A percentile compares a stretch with the other conserved stretches of the same genome.
Evolutionary conservation across 2,113 vertebrate species (phyloP).

Genomic region (Crotalus horridus): DNA sequence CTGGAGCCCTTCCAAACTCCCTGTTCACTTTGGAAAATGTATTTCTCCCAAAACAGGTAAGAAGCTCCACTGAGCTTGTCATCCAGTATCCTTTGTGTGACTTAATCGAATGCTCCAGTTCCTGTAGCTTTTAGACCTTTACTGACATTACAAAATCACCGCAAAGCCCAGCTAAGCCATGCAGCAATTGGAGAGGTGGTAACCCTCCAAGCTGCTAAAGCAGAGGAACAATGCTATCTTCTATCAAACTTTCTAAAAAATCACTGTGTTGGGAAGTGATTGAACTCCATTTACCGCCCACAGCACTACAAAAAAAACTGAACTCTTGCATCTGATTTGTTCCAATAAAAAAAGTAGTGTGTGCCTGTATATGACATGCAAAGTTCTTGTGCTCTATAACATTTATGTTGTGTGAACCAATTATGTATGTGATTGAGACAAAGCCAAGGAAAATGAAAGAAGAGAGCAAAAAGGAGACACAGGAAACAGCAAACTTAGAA

Average conservation of each 20-base stretch:
- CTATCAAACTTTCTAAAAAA: conserved; percentile 12
- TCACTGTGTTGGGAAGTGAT: conserved; percentile 24
- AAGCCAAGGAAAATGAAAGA: background rate
- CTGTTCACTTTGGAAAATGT: background rate
- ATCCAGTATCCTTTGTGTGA: fast-evolving
- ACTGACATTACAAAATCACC: background rate
- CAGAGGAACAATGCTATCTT: conserved; percentile 28
- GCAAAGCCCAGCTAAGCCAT: conserved; percentile 11
- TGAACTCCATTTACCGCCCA: conserved; percentile 44
- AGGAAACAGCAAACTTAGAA: background rate
- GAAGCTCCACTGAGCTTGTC: background rate
- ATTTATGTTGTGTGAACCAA: background rate
- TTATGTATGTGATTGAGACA: background rate
- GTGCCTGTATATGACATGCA: background rate
- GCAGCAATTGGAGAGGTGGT: conserved; percentile 39
- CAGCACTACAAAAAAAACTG: fast-evolving
- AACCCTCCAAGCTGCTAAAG: conserved; percentile 29
- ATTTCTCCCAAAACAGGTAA: fast-evolving
- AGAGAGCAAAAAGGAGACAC: background rate
- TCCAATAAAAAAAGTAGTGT: fast-evolving
- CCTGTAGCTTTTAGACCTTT: background rate
- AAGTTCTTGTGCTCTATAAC: background rate
- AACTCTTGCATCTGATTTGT: background rate
- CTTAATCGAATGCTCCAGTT: conserved; percentile 11
- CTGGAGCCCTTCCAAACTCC: background rate